Percentiles rank a stretch among this genome's conserved stretches.
These are phyloP conservation scores for Pteropus alecto DNA, from an alignment of 2,113 vertebrate genomes.

Conservation along the genomic window DNA sequence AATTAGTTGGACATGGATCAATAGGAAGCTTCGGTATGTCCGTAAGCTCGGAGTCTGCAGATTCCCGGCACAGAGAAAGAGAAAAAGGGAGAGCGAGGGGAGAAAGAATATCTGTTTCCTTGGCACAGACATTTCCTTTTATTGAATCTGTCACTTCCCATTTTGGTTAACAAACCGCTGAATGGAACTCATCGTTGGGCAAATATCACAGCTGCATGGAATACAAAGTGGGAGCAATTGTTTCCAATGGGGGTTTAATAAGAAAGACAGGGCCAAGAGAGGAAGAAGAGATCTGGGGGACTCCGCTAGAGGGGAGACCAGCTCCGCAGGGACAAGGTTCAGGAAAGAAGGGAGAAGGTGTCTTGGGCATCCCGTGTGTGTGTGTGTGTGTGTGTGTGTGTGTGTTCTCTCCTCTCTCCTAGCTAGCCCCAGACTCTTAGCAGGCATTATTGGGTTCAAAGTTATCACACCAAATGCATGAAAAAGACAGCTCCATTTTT, in stretches of 20 bases:
- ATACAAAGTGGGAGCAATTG: constrained; percentile 73
- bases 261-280: not conserved
- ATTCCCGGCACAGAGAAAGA: constrained; percentile 77
- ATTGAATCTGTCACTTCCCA: constrained; percentile 93
- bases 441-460: not conserved
- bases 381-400: too few relatives aligned
- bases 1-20: constrained; percentile 84
- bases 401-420: not conserved
- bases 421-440: not conserved
- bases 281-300: not conserved
- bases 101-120: constrained; percentile 85
- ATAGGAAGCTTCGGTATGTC: constrained; percentile 76
- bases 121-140: constrained; percentile 86
- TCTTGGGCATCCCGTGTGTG: too few relatives aligned
- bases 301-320: not conserved
- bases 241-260: constrained; percentile 67
- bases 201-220: constrained; percentile 80
- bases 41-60: constrained; percentile 68
- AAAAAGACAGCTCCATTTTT: not conserved
- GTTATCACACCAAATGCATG: not conserved
- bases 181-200: constrained; percentile 82
- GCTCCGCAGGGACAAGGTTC: not conserved
- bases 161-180: constrained; percentile 88
- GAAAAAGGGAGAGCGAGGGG: constrained; percentile 51
- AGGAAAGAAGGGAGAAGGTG: not conserved